Evolutionary conservation across 2,797 vertebrate species (phyloP), one percentile per base, ranked within the genome.

Genomic region (Tolypeutes matacus): DNA sequence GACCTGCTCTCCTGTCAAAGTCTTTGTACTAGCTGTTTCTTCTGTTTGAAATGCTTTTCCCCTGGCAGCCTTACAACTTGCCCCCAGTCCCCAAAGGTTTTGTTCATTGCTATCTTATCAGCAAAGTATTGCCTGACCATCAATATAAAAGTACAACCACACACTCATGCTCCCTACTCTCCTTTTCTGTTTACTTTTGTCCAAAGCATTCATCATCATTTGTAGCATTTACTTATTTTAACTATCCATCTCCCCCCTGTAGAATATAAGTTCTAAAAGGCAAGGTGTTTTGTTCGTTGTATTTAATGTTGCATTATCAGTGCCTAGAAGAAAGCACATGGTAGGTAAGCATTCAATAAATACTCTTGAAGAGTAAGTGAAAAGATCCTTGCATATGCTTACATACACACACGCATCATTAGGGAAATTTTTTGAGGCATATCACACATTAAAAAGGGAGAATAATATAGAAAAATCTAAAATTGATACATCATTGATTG

Each of bases 1-100:
- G 31, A 15, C n/a, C 7, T 87, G 27, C 17, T 60, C 7, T 1
- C 8, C 70, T 36, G 1, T 39, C 8, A 9, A 0, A 0, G 13
- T 7, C 86, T 94, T 91, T 86, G 36, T 8, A 15, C n/a, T 81
- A 36, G 3, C 42, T 73, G n/a, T 62, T 64, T 21, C 34, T 64
- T 69, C 18, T 56, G 60, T 15, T n/a, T 13, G 27, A 81, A 81
- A 56, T 25, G 14, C 1, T 49, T 27, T 73, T 53, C 36, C 39
- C 18, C 1, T 56, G 34, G 18, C 15, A 9, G 25, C 5, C 51
- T 58, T 67, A 15, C 20, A 56, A 56, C 42, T 78, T 15, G 49
- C 3, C 7, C 31, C 21, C 36, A 78, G 4, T 6, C 36, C 65
- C 42, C 29, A 5, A 15, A 18, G 82, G n/a, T 21, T 64, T 53